Conservation (phyloP, 1,140 invertebrate genomes). For the Heliconius hermathena region DNA sequence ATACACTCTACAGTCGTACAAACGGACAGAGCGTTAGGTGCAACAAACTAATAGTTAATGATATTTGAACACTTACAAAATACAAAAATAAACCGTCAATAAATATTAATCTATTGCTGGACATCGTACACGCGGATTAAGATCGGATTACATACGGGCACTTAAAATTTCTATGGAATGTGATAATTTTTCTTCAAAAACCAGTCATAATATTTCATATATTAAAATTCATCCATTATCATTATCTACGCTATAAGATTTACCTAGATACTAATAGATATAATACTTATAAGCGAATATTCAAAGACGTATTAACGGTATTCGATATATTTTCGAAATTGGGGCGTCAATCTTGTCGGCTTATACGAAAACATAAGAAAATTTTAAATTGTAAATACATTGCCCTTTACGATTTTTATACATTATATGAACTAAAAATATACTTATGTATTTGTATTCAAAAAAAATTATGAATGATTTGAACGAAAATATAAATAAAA, state of each 20-base stretch:
- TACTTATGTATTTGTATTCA: too few relatives aligned
- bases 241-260: background rate
- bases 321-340: background rate
- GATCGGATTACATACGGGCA: slow-evolving; percentile 54
- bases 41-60: slow-evolving; percentile 70
- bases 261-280: background rate
- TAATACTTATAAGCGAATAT: background rate
- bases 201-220: background rate
- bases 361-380: background rate
- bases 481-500: background rate
- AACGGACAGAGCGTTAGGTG: slow-evolving; percentile 54
- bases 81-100: slow-evolving; percentile 68
- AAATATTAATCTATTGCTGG: slow-evolving; percentile 71
- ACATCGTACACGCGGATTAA: slow-evolving; percentile 56
- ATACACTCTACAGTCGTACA: slow-evolving; percentile 34
- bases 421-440: too few relatives aligned
- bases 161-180: slow-evolving; percentile 21
- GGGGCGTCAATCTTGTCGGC: background rate
- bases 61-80: slow-evolving; percentile 73
- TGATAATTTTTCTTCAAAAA: slow-evolving; percentile 13
- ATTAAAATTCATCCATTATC: background rate
- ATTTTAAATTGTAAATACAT: background rate
- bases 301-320: background rate
- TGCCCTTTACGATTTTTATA: background rate
- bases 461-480: too few relatives aligned